Base-by-base conservation (phyloP, 2,888 invertebrate species). In the Ophioninae sp. region DNA sequence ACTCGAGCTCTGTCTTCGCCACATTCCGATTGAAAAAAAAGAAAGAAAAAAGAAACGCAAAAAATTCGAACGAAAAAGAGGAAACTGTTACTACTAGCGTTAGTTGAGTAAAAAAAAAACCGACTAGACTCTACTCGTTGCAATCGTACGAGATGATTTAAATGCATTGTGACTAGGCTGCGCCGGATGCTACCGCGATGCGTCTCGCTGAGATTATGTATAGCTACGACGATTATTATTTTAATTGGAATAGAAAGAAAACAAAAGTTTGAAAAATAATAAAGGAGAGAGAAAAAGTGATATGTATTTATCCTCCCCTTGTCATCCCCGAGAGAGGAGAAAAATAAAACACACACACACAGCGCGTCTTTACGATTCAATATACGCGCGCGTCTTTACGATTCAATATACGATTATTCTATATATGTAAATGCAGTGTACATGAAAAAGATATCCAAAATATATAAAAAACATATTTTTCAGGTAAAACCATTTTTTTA, bases 381-480 rank as follows among this genome's bases (percentile, higher is more conserved):
- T 79, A 17, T 84, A 79, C 81, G 67, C 57, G 61, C 69, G 73
- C 72, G 84, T 59, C 64, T 80, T 79, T 44, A 73, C 21, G 78
- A 83, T 59, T 65, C 79, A 83, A 69, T 79, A 17, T 84, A 79
- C 81, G 79, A 76, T 73, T 81, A 81, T 85, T 84, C 81, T 88
- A 88, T 90, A 89, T 90, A 90, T 89, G 90, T 88, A 89, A 69
- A 88, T 76, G 84, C 88, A 90, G 86, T 91, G 90, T 90, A 90
- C 87, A 90, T 89, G 89, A 87, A 86, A 73, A 74, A 87, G 86
- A 88, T 82, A 86, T 87, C 87, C 89, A 87, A 91, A 92, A 93
- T 92, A 92, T 91, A 92, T 87, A 86, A 90, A 79, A 83, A 81
- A 69, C 88, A 88, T 92, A 91, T 92, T 92, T 92, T 92, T 89